Evolutionary conservation across 2,888 invertebrate genomes (phyloP), one percentile per base, ranked within the genome.

Genomic region (Rotaria sp.): DNA sequence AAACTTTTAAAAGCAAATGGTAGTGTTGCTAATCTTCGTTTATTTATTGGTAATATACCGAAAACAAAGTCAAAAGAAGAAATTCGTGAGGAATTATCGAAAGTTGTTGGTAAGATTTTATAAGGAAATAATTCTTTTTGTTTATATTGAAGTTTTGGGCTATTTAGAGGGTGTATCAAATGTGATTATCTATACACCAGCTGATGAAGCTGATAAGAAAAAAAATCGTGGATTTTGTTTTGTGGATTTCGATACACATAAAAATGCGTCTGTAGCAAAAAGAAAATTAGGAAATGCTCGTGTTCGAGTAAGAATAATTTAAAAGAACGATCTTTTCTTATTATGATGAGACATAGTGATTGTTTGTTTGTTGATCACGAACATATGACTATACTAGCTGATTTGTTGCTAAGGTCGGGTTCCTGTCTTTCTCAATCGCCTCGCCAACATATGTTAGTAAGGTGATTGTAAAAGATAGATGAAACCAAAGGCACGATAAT

Each of bases 11-110:
- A 97, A 96, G 96, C 97, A 94, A 98, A 98, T 95, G 95, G 98
- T 94, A 98, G 97, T 93, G 96, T 98, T 94, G 97, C 98, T 94
- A 99, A 99, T 94, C 96, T 97, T 93, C 96, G 98, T 94, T 96
- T 99, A 93, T 99, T 99, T 95, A 96, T 99, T 94, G 99, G 98
- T 94, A 99, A 99, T 95, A 98, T 99, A 95, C 99, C 99, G 94
- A 99, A 99, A 95, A 97, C 96, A 93, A 99, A 98, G 95, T 96
- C 96, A 94, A 97, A 96, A 95, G 97, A 98, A 94, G 97, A 99
- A 95, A 98, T 99, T 94, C 95, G 96, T 94, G 97, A 97, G 94
- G 99, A 99, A 94, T 97, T 99, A 96, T 97, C 96, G 97, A 45
- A 85, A n/a, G 15, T 85, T 13, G 30, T 57, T 35, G 59, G 57